phyloP scores from a whole-genome alignment of 2,888 invertebrate species.

The Phrixothrix hirtus region DNA sequence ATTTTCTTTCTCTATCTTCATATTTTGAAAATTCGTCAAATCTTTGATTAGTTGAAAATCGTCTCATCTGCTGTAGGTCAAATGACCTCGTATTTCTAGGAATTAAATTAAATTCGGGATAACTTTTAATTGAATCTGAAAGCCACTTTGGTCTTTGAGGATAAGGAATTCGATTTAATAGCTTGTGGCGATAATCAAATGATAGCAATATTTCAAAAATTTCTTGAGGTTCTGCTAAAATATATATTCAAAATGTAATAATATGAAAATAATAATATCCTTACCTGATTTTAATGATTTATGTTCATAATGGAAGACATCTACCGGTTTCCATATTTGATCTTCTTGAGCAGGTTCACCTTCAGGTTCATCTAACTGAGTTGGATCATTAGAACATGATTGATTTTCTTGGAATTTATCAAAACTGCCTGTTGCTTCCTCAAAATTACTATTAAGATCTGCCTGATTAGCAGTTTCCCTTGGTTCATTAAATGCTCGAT shows the following conservation, averaged over 20 bases:
- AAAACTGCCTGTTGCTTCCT: too few species aligned
- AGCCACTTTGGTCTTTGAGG: constrained; percentile 53
- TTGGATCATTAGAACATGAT: not conserved
- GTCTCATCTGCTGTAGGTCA: constrained; percentile 33
- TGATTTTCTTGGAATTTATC: not conserved
- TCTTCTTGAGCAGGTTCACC: too few species aligned
- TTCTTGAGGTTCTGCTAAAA: constrained; percentile 53
- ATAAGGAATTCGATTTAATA: constrained; percentile 55
- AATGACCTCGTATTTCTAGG: constrained; percentile 33
- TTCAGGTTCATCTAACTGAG: not conserved
- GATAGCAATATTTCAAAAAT: constrained; percentile 68
- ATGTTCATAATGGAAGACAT: constrained; percentile 74
- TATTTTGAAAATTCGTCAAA: constrained; percentile 15
- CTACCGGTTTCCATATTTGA: constrained; percentile 61
- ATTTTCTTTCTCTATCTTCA: constrained; percentile 14
- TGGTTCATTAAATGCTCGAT: too few species aligned
- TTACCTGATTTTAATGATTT: constrained; percentile 60
- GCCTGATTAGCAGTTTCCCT: too few species aligned
- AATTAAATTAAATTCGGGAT: constrained; percentile 50
- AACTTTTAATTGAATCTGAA: constrained; percentile 44
- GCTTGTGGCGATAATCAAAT: constrained; percentile 72
- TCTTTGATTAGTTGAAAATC: constrained; percentile 24
- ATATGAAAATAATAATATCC: constrained; percentile 34
- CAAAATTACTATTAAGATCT: too few species aligned
- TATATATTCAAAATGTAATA: not conserved